Base-by-base conservation (phyloP, 2,888 invertebrate species). In the Callinectes sapidus region DNA sequence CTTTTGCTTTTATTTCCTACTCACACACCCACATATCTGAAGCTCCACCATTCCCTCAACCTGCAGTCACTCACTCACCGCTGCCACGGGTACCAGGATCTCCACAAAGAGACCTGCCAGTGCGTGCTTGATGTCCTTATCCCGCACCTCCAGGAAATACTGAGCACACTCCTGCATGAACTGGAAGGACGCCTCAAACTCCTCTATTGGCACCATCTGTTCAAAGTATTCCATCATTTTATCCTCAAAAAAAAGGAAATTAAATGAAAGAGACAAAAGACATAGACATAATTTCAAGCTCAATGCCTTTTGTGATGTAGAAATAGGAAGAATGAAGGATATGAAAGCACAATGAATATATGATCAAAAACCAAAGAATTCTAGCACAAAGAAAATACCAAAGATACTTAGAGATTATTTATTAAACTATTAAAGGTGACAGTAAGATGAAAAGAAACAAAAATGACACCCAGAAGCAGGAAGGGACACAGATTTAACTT, bases 91-190 rank as follows among this genome's bases (percentile, higher is more conserved):
- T 92, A 99, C 98, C 2, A 99, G 96, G 95, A 99, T 99, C 96
- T 99, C 99, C 1, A 99, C 99, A 96, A 99, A 99, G 32, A 99
- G 97, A 0, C 99, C 99, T 86, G 99, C 99, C 71, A 99, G 96
- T 0, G 99, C 99, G 96, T 99, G 99, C 95, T 99, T 98, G 35
- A 99, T 98, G 95, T 99, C 99, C 96, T 99, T 98, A 95, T 99
- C 99, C 95, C 99, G 99, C 0, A 98, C 99, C 96, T 99, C 99
- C 32, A 99, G 96, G 96, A 99, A 99, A 96, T 99, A 99, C 95
- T 98, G 98, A 1, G 99, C 99, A 95, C 99, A 98, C 95, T 99
- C 99, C 96, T 99, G 99, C 96, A 99, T 97, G 95, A 99, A 99
- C 96, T 98, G 98, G 95, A 99, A 99, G 0, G 99, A 99, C 0